These are phyloP conservation scores for Zeuzera pyrina DNA, from an alignment of 2,888 invertebrate genomes.

Conservation along the genomic window DNA sequence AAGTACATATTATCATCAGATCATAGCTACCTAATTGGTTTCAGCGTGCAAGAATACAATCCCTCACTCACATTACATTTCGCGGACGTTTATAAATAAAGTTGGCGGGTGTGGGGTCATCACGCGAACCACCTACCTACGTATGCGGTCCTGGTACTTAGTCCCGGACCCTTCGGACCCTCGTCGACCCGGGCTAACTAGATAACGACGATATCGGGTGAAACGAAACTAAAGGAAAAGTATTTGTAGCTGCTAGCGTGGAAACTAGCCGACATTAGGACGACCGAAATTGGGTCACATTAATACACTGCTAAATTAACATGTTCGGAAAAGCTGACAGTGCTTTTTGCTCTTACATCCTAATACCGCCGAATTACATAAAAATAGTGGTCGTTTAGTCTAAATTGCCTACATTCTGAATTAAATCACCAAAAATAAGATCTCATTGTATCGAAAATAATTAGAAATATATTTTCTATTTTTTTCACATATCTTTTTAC, in stretches of 20 bases:
- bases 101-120: constrained; percentile 17
- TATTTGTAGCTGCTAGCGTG: constrained; percentile 56
- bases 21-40: constrained; percentile 55
- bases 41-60: constrained; percentile 49
- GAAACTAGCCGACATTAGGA: constrained; percentile 52
- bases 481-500: no score
- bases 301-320: constrained; percentile 45
- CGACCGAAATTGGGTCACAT: constrained; percentile 42
- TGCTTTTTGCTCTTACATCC: constrained; percentile 13
- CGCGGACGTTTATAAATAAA: constrained; percentile 34
- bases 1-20: constrained; percentile 36
- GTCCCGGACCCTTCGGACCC: constrained; percentile 60
- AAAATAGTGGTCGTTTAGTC: no score
- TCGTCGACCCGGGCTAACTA: constrained; percentile 68
- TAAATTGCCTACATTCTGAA: no score
- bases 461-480: no score
- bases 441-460: no score
- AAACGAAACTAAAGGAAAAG: constrained; percentile 67
- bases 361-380: no score
- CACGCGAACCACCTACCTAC: constrained; percentile 38
- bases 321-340: constrained; percentile 31
- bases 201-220: constrained; percentile 66
- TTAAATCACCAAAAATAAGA: no score
- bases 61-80: constrained; percentile 46
- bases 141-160: constrained; percentile 49